A percentile compares a stretch with the other conserved stretches of the same genome.
Evolutionary conservation across 2,797 vertebrate genomes (phyloP).

Genomic region (Danio aesculapii): DNA sequence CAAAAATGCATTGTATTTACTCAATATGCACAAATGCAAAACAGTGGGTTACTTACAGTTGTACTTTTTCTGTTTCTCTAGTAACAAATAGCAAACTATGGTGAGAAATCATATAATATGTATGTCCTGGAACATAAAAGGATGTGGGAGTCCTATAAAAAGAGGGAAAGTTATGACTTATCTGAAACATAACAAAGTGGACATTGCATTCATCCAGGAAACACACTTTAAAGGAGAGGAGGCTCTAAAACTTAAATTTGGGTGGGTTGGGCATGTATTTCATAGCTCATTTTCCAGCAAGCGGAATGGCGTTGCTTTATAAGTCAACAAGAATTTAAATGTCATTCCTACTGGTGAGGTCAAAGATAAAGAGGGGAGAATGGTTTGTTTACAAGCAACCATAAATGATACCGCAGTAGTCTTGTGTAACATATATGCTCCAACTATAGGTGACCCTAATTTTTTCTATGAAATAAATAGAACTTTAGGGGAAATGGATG

Average conservation of each 20-base stretch:
- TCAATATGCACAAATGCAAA: background rate
- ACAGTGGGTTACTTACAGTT: too few species aligned
- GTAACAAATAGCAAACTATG: background rate
- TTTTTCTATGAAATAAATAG: background rate
- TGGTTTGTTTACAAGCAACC: background rate
- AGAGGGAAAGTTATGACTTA: conserved; percentile 11
- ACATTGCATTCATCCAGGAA: too few species aligned
- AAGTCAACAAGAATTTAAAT: background rate
- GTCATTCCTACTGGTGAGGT: background rate
- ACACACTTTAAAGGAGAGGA: too few species aligned
- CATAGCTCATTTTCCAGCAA: background rate
- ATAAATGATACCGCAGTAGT: background rate
- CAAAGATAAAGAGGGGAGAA: background rate
- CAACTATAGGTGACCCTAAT: conserved; percentile 16
- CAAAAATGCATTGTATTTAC: background rate
- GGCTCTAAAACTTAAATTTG: conserved; percentile 2
- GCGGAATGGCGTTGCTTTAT: background rate
- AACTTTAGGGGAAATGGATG: background rate
- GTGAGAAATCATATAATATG: conserved; percentile 12
- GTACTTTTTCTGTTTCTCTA: too few species aligned
- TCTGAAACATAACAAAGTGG: too few species aligned
- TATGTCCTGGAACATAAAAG: conserved; percentile 9
- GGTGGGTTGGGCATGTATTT: conserved; percentile 7
- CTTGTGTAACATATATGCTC: conserved; percentile 27
- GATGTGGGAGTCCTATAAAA: conserved; percentile 21